These are phyloP conservation scores for Lepidothrix coronata DNA, from an alignment of 2,113 vertebrate genomes.

Conservation along the genomic window DNA sequence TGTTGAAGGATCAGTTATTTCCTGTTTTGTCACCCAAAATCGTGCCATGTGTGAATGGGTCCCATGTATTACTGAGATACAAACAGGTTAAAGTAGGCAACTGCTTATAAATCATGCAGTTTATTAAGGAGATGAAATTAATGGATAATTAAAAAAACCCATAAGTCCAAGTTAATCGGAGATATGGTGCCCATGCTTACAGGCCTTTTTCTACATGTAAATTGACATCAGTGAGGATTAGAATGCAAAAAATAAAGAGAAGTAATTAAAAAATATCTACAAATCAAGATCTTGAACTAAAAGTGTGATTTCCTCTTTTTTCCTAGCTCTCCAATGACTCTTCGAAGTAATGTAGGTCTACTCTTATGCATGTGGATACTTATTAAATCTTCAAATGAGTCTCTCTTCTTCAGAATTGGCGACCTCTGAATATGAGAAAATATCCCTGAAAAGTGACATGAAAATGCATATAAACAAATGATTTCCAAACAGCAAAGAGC, in stretches of 20 bases:
- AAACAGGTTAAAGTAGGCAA: neutral
- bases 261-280: neutral
- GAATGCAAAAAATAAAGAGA: neutral
- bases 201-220: neutral
- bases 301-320: slow-evolving; percentile 59
- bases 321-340: slow-evolving; percentile 17
- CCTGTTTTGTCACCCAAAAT: neutral
- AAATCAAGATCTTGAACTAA: neutral
- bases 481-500: neutral
- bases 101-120: slow-evolving; percentile 48
- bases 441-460: slow-evolving; percentile 71
- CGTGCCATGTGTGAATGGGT: neutral
- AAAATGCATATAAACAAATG: slow-evolving; percentile 9
- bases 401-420: slow-evolving; percentile 69
- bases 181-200: neutral
- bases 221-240: neutral
- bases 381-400: slow-evolving; percentile 71
- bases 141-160: neutral
- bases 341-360: slow-evolving; percentile 46
- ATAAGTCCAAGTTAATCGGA: neutral
- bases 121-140: slow-evolving; percentile 35
- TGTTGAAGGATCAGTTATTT: neutral
- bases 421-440: slow-evolving; percentile 75
- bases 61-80: neutral
- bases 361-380: slow-evolving; percentile 66